Base-by-base conservation (phyloP, 2,113 vertebrate species). In the Tyto alba region DNA sequence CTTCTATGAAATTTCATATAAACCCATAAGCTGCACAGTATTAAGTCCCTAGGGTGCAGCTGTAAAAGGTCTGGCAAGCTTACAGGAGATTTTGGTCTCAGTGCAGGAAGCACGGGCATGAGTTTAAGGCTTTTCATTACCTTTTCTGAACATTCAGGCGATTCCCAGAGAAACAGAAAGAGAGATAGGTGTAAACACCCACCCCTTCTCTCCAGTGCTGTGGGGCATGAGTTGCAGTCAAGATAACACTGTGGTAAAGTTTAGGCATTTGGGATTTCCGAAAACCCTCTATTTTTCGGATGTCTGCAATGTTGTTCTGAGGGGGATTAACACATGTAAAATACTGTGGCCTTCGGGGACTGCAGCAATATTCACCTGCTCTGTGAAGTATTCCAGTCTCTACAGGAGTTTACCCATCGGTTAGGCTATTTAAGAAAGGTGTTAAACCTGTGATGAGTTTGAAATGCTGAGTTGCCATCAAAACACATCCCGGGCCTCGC, bases 61-160 rank as follows among this genome's bases (percentile, higher is more conserved):
- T 85, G 30, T 94, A 67, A 95, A 96, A 76, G 48, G 83, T 81
- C 76, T 93, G 91, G 75, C 45, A 90, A 75, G 87, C 88, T 90
- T 95, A 69, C 66, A 80, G 73, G 50, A 93, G 76, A 64, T 89
- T 87, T 78, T 73, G 26, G 59, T 89, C 89, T 85, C 87, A 13
- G 18, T 47, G n/a, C 76, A 95, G 89, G 80, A 81, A 92, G 50
- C 76, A 84, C 4, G 8, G 69, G 74, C 50, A 47, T 0, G 0
- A 47, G 1, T 80, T 87, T 78, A 72, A 78, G 90, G 36, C 55
- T 76, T 85, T 87, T 69, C 40, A n/a, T 67, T 94, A 38, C 75
- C 29, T 94, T 76, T 84, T 86, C 60, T n/a, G 22, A 92, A 25
- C 60, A 34, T 74, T 36, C 60, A 89, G 79, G 64, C 5, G 5